Evolutionary conservation across 2,797 vertebrate genomes (phyloP).

Genomic region (Coranthus polyacanthus): DNA sequence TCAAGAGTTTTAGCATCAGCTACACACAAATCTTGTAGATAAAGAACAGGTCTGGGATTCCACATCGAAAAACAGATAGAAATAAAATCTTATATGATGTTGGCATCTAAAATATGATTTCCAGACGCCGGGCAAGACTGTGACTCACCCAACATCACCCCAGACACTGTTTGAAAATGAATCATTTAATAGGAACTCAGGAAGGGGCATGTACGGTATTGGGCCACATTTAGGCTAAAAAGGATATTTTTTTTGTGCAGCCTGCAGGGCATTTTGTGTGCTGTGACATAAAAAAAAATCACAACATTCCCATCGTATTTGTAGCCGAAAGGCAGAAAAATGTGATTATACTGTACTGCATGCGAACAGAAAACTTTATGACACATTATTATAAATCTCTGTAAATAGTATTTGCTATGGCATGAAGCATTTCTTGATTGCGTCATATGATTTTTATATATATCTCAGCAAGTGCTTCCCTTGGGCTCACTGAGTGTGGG

Average conservation of each 20-base stretch:
- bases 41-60: neutral
- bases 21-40: too few relatives aligned
- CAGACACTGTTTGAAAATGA: conserved; percentile 47
- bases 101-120: conserved; percentile 10
- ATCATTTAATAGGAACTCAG: conserved; percentile 45
- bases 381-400: conserved; percentile 34
- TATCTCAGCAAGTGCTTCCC: conserved; percentile 40
- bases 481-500: conserved; percentile 32
- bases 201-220: conserved; percentile 25
- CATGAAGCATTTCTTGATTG: conserved; percentile 30
- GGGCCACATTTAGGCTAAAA: conserved; percentile 52
- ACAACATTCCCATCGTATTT: conserved; percentile 39
- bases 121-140: conserved; percentile 4
- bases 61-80: conserved; percentile 1
- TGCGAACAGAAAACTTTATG: conserved; percentile 23
- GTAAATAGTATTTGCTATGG: conserved; percentile 33
- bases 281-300: conserved; percentile 40
- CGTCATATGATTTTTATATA: conserved; percentile 60
- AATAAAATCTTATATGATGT: neutral
- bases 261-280: conserved; percentile 42
- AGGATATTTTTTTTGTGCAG: conserved; percentile 43
- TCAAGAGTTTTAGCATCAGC: neutral
- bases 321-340: conserved; percentile 36
- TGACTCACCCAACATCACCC: conserved; percentile 3
- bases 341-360: conserved; percentile 20